These are phyloP conservation scores for Scolopax mira DNA, from an alignment of 2,113 vertebrate genomes.

Conservation along the genomic window DNA sequence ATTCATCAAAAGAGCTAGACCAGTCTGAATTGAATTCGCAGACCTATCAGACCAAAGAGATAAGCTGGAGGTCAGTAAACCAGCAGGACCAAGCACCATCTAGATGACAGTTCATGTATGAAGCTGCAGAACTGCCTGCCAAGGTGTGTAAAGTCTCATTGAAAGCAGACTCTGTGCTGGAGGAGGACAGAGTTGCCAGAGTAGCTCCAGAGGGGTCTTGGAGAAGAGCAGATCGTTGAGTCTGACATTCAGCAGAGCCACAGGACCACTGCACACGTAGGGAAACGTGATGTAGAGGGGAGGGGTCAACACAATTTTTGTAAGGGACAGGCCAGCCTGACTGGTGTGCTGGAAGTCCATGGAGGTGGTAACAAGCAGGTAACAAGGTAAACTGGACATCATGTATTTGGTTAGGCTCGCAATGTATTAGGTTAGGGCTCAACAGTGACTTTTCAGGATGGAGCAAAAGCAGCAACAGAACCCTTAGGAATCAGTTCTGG, in stretches of 20 bases:
- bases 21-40: not conserved
- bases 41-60: not conserved
- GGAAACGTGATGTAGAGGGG: not conserved
- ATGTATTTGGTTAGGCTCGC: not conserved
- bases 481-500: not conserved
- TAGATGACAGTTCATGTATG: not conserved
- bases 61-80: not conserved
- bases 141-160: not conserved
- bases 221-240: not conserved
- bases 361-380: not conserved
- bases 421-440: not conserved
- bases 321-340: not conserved
- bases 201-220: not conserved
- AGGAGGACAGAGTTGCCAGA: not conserved
- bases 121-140: not conserved
- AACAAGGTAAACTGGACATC: not conserved
- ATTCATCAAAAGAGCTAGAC: not conserved
- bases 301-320: not conserved
- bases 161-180: not conserved
- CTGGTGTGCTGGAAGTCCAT: not conserved
- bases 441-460: not conserved
- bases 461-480: not conserved
- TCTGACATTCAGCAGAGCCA: not conserved
- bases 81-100: not conserved
- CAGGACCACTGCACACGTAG: not conserved